Base-by-base conservation (phyloP, 2,113 vertebrate species). In the Prunella fulvescens region DNA sequence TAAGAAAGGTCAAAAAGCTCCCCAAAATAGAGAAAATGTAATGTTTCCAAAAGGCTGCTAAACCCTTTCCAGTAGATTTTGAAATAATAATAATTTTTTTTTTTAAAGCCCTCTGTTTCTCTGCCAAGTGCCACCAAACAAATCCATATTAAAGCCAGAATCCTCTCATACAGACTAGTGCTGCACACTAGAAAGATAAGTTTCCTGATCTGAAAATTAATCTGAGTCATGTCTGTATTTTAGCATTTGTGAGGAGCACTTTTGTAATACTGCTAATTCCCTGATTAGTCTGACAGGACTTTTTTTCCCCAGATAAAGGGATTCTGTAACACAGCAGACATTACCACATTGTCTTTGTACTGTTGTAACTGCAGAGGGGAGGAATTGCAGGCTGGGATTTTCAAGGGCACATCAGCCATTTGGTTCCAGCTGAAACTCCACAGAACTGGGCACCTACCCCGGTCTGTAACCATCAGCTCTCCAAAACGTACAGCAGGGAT, bases 171-270 rank as follows among this genome's bases (percentile, higher is more conserved):
- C 69, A 71, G 56, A 54, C 64, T 70, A 25, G 82, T 13, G 53
- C 89, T 90, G 48, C 57, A 65, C 76, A 93, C 65, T 53, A 92
- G 79, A 94, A 92, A 88, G 95, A 96, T 95, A 96, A 96, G 88
- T 95, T 96, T 95, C 86, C 95, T 76, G 86, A 97, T 96, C 69
- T 96, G 95, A 96, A 96, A 94, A 95, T 93, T 83, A 92, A 96
- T 97, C 95, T 97, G 95, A 97, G 95, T 96, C 96, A 97, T 97
- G 95, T 96, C 95, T 97, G 90, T 83, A 67, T 95, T 96, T 96
- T 73, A 95, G 81, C 80, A 61, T 88, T 96, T 95, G 93, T 93
- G 93, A 96, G 95, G 90, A 96, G 72, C 76, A 95, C 93, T 95
- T 97, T 93, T 96, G 95, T 96, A 94, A 84, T 72, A 44, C 92